Evolutionary conservation across 2,113 vertebrate genomes (phyloP).

Genomic region (Semicossyphus pulcher): DNA sequence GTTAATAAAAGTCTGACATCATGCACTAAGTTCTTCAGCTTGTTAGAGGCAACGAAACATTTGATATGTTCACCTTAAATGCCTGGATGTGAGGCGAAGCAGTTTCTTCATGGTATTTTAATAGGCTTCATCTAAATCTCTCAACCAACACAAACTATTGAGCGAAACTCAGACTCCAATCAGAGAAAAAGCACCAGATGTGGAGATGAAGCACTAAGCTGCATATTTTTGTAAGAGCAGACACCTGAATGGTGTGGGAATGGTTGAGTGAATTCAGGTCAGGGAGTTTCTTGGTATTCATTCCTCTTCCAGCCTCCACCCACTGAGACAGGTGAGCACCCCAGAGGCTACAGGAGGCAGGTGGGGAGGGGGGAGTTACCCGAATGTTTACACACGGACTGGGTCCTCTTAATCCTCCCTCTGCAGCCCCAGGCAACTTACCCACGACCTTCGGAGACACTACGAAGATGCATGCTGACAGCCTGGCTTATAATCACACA

Average conservation of each 20-base stretch:
- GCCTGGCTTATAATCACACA: conserved; percentile 52
- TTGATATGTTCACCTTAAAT: neutral
- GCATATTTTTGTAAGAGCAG: conserved; percentile 26
- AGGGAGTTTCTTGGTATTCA: conserved; percentile 47
- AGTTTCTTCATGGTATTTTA: conserved; percentile 29
- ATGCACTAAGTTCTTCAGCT: neutral
- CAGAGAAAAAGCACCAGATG: conserved; percentile 19
- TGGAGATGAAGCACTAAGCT: conserved; percentile 19
- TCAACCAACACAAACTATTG: conserved; percentile 38
- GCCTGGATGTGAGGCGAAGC: neutral
- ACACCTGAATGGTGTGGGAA: conserved; percentile 24
- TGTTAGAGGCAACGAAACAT: neutral
- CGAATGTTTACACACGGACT: conserved; percentile 75
- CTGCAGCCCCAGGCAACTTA: conserved; percentile 57
- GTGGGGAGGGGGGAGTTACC: conserved; percentile 9
- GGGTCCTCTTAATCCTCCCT: conserved; percentile 74
- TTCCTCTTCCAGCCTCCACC: conserved; percentile 40
- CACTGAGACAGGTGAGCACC: conserved; percentile 68
- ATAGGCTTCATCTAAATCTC: conserved; percentile 22
- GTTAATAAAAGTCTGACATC: neutral
- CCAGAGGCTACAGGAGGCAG: conserved; percentile 56
- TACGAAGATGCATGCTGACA: conserved; percentile 64
- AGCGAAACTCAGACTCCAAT: conserved; percentile 18
- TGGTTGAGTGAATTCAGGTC: conserved; percentile 51
- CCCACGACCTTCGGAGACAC: conserved; percentile 60